Evolutionary conservation across 64 coral and sea anemone species (phyloP).

Genomic region (Astreopora myriophthalma): DNA sequence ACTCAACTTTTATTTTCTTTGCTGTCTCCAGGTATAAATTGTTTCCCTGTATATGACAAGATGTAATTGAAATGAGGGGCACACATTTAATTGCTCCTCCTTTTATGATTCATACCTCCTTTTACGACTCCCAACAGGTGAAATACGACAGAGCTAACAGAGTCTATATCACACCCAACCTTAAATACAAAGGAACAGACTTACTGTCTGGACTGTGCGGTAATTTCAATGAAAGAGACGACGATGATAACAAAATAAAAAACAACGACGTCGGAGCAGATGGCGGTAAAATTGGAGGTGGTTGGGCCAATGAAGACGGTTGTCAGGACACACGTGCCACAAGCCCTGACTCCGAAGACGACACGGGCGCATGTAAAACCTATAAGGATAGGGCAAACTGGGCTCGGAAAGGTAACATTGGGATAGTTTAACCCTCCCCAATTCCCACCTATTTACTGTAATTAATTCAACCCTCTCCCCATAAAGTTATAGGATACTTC

Average conservation of each 20-base stretch:
- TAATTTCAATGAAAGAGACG: slow-evolving; percentile 81
- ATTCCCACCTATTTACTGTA: no score
- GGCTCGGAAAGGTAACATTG: slow-evolving; percentile 82
- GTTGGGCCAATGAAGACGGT: neutral
- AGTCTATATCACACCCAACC: slow-evolving; percentile 82
- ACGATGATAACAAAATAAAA: slow-evolving; percentile 29
- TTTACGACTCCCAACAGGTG: slow-evolving; percentile 18
- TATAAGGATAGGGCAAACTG: slow-evolving; percentile 66
- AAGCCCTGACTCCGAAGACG: slow-evolving; percentile 56
- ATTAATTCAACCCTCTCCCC: no score
- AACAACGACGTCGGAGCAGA: neutral
- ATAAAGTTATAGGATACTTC: no score
- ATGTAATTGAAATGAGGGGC: no score
- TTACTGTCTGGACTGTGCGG: slow-evolving; percentile 80
- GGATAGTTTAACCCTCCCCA: neutral
- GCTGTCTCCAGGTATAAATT: no score
- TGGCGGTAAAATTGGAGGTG: neutral
- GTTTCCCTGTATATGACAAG: no score
- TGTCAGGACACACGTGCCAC: neutral
- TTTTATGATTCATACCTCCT: neutral
- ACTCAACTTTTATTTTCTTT: no score
- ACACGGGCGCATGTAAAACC: neutral
- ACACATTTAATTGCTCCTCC: neutral
- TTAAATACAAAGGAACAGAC: neutral
- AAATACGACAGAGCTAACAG: slow-evolving; percentile 83